Evolutionary conservation across 1,140 invertebrate genomes (phyloP).

Genomic region (Helicoverpa armigera): DNA sequence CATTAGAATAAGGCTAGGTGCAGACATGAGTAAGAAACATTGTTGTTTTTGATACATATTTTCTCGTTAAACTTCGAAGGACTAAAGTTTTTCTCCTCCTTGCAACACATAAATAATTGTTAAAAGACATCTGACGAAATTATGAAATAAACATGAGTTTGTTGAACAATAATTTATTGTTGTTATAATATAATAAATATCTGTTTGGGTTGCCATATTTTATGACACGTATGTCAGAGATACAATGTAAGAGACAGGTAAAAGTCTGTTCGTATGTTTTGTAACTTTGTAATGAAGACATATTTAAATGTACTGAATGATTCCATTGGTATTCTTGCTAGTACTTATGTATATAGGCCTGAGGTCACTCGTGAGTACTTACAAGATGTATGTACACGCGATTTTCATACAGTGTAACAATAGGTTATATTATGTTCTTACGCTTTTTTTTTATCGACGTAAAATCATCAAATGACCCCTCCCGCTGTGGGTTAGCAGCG

Average conservation of each 20-base stretch:
- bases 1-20: constrained; percentile 22
- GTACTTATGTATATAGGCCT: neutral
- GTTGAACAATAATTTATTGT: constrained; percentile 43
- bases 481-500: too few relatives aligned
- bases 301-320: constrained; percentile 27
- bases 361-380: neutral
- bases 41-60: neutral
- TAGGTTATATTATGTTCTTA: too few relatives aligned
- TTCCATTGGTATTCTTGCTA: neutral
- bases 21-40: neutral
- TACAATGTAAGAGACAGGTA: constrained; percentile 24
- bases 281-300: constrained; percentile 11
- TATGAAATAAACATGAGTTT: constrained; percentile 46
- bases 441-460: too few relatives aligned
- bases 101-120: constrained; percentile 29
- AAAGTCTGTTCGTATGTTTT: constrained; percentile 12
- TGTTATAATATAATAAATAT: constrained; percentile 41
- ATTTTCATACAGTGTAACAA: neutral
- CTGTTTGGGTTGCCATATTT: constrained; percentile 30
- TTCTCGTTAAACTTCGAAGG: neutral
- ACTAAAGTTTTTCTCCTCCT: constrained; percentile 10
- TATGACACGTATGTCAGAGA: constrained; percentile 18
- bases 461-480: too few relatives aligned
- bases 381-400: neutral
- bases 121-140: constrained; percentile 43